Evolutionary conservation across 1,140 invertebrate genomes (phyloP).

Genomic region (Pogonognathellus flavescens): DNA sequence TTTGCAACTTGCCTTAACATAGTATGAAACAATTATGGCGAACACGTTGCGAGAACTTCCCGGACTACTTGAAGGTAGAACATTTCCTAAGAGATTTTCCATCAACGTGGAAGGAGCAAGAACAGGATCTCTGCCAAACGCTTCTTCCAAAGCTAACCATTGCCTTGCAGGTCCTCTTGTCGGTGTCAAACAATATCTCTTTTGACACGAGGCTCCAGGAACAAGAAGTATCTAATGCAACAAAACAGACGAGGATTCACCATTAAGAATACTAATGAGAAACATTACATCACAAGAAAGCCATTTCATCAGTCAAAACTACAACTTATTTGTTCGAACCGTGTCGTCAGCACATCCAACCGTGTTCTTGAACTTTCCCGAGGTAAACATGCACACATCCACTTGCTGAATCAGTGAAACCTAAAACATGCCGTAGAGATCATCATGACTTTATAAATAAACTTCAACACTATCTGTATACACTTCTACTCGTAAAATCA

Average conservation of each 20-base stretch:
- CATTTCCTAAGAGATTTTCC: conserved; percentile 56
- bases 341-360: conserved; percentile 79
- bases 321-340: conserved; percentile 54
- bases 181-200: conserved; percentile 87
- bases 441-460: conserved; percentile 46
- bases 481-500: background rate
- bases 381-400: conserved; percentile 99
- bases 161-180: conserved; percentile 81
- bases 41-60: conserved; percentile 81
- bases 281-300: conserved; percentile 29
- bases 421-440: conserved; percentile 71
- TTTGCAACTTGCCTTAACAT: conserved; percentile 78
- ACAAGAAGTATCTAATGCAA: conserved; percentile 72
- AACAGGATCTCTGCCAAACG: conserved; percentile 63
- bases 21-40: conserved; percentile 90
- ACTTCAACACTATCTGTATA: background rate
- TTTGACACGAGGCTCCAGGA: conserved; percentile 79
- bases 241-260: conserved; percentile 18
- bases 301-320: conserved; percentile 26
- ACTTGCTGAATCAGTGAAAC: conserved; percentile 94
- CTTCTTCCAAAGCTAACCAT: conserved; percentile 71
- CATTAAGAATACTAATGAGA: conserved; percentile 47
- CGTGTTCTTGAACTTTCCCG: conserved; percentile 98
- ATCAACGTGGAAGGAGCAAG: conserved; percentile 64
- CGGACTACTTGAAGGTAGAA: conserved; percentile 19